Percentiles rank a stretch among this genome's conserved stretches.
phyloP scores from a whole-genome alignment of 2,113 vertebrate species.

The Rhodinocichla rosea region DNA sequence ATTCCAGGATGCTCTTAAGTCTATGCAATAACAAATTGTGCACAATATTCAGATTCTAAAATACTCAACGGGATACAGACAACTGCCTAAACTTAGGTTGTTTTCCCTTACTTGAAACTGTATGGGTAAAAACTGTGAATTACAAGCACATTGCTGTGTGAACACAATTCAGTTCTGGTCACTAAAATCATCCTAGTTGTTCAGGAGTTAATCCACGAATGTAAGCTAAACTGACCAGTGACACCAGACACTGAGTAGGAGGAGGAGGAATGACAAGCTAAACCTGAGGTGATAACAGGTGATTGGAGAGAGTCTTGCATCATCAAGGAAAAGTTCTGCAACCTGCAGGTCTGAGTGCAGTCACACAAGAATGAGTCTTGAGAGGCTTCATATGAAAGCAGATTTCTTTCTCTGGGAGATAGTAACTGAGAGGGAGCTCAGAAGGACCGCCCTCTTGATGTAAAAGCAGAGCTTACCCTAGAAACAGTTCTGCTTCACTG shows the following conservation, averaged over 20 bases:
- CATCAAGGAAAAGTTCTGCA: not conserved
- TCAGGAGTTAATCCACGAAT: not conserved
- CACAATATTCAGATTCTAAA: not conserved
- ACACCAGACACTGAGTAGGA: not conserved
- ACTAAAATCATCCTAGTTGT: not conserved
- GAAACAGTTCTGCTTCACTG: not conserved
- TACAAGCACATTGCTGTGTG: not conserved
- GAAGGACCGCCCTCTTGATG: not conserved
- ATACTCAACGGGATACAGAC: not conserved
- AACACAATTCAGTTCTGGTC: not conserved
- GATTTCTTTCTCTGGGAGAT: not conserved
- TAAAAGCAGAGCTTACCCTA: not conserved
- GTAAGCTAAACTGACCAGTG: not conserved
- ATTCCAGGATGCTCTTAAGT: not conserved
- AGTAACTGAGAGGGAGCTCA: not conserved
- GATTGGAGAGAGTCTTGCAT: not conserved
- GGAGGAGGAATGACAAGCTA: not conserved
- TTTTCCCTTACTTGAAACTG: not conserved
- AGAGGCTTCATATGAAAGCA: not conserved
- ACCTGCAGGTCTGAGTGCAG: not conserved
- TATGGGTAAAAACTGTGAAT: not conserved
- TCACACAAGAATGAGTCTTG: not conserved
- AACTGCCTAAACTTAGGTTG: not conserved
- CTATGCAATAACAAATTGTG: not conserved
- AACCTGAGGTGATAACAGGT: not conserved